A percentile compares a stretch with the other conserved stretches of the same genome.
Evolutionary conservation across 1,140 invertebrate genomes (phyloP).

Genomic region (Sycobia sp.): DNA sequence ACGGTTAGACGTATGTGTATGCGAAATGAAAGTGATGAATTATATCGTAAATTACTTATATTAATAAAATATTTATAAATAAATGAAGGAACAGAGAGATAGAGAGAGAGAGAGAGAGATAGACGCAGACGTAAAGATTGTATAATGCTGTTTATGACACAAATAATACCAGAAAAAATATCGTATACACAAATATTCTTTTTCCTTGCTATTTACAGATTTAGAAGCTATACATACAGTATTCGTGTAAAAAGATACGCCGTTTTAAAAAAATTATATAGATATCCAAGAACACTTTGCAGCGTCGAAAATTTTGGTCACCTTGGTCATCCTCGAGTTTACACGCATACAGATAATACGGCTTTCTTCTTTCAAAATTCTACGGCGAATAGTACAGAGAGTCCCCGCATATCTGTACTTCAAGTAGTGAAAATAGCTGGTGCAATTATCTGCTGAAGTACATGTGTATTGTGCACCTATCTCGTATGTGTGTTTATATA

Average conservation of each 20-base stretch:
- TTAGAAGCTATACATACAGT: neutral
- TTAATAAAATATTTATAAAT: neutral
- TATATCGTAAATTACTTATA: neutral
- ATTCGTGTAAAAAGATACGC: neutral
- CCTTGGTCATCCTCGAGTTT: neutral
- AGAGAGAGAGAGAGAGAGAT: too few relatives aligned
- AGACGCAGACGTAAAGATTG: neutral
- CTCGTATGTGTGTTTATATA: too few relatives aligned
- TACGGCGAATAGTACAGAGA: too few relatives aligned
- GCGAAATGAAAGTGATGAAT: too few relatives aligned
- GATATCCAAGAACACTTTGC: neutral
- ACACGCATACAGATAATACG: too few relatives aligned
- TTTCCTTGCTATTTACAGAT: constrained; percentile 24
- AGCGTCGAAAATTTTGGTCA: neutral
- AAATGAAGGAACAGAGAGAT: too few relatives aligned
- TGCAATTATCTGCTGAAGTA: too few relatives aligned
- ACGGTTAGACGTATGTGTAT: neutral
- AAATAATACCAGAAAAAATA: constrained; percentile 21
- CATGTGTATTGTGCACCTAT: too few relatives aligned
- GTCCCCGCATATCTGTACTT: too few relatives aligned
- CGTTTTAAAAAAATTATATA: constrained; percentile 5
- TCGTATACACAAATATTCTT: constrained; percentile 14
- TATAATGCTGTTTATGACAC: constrained; percentile 17
- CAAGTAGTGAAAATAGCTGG: too few relatives aligned
- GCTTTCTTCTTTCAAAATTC: too few relatives aligned